phyloP scores from a whole-genome alignment of 2,888 invertebrate species.

The Thelaira solivaga region DNA sequence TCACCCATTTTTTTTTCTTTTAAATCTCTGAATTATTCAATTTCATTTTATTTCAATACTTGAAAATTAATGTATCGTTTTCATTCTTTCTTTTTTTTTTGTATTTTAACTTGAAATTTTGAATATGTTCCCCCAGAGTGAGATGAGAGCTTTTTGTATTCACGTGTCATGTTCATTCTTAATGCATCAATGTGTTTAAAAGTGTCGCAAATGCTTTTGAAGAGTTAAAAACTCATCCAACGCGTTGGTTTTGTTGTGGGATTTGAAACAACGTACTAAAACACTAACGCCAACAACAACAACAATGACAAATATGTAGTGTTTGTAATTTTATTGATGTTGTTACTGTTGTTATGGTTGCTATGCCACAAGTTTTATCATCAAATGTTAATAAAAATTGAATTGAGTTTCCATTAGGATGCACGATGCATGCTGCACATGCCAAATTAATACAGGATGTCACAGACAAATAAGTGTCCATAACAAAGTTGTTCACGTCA shows the following conservation, averaged over 20 bases:
- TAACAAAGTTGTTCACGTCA: constrained; percentile 26
- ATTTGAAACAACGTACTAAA: background rate
- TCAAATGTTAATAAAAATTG: background rate
- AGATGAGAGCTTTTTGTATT: background rate
- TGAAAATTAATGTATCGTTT: too few relatives aligned
- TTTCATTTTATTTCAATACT: too few relatives aligned
- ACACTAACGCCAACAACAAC: too few relatives aligned
- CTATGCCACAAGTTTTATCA: background rate
- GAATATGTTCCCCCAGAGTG: too few relatives aligned
- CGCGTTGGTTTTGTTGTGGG: background rate
- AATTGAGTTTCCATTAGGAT: background rate
- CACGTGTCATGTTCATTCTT: background rate
- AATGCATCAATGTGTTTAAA: background rate
- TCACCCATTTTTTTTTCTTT: too few relatives aligned
- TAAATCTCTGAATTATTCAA: too few relatives aligned
- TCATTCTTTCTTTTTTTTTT: too few relatives aligned
- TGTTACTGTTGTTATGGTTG: background rate
- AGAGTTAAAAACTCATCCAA: background rate
- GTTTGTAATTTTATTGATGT: background rate
- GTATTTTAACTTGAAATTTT: too few relatives aligned
- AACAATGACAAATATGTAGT: background rate
- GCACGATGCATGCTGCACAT: background rate
- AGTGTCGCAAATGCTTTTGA: constrained; percentile 14
- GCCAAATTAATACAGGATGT: background rate
- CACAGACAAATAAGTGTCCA: constrained; percentile 21